phyloP scores from a whole-genome alignment of 2,888 invertebrate genomes.

The Chrysina gloriosa region DNA sequence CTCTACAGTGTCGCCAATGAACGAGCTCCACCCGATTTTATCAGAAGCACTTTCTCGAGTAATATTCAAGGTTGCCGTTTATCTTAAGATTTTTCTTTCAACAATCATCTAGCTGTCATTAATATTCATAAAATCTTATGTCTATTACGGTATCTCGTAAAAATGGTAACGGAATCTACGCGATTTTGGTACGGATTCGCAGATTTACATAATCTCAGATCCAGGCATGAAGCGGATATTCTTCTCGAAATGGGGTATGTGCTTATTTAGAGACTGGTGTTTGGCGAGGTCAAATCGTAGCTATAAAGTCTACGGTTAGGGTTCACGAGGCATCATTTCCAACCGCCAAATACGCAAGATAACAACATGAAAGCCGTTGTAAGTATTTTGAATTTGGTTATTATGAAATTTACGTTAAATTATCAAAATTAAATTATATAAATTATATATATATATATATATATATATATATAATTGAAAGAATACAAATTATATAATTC shows the following conservation, averaged over 20 bases:
- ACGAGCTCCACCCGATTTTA: constrained; percentile 31
- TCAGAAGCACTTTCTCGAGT: constrained; percentile 30
- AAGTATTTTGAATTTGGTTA: constrained; percentile 33
- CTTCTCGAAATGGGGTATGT: constrained; percentile 2
- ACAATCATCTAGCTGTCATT: not conserved
- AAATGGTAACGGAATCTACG: constrained; percentile 3
- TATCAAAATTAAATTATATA: too few relatives aligned
- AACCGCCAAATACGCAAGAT: constrained; percentile 43
- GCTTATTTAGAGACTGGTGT: constrained; percentile 41
- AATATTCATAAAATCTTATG: constrained; percentile 3
- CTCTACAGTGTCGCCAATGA: constrained; percentile 12
- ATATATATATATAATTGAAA: not conserved
- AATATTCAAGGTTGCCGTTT: constrained; percentile 31
- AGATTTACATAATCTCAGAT: not conserved
- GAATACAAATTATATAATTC: not conserved
- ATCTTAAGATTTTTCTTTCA: not conserved
- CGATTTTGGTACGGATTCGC: constrained; percentile 8
- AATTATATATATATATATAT: too few relatives aligned
- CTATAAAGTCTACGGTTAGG: constrained; percentile 48
- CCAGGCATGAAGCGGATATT: constrained; percentile 17
- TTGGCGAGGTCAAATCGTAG: constrained; percentile 47
- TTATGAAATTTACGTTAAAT: too few relatives aligned
- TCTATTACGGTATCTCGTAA: not conserved
- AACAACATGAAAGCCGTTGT: constrained; percentile 47
- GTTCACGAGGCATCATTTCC: constrained; percentile 44